Conservation (phyloP, 1,140 invertebrate genomes). For the Goniozus legneri region DNA sequence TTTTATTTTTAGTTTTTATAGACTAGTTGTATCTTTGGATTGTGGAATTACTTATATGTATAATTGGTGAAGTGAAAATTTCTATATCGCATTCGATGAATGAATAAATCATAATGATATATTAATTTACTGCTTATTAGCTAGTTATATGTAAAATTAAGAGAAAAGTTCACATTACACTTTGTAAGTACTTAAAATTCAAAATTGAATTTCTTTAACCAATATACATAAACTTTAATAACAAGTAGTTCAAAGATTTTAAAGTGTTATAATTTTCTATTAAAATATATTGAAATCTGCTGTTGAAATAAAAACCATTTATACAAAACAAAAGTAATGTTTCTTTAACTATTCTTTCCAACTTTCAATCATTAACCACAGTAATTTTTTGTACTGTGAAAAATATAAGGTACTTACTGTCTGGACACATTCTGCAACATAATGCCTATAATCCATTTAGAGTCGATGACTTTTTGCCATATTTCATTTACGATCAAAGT, state of each 20-base stretch:
- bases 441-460: conserved; percentile 43
- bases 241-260: not conserved
- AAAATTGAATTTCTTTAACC: too few relatives aligned
- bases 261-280: conserved; percentile 4
- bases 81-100: too few relatives aligned
- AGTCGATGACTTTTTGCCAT: conserved; percentile 36
- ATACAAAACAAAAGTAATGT: not conserved
- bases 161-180: too few relatives aligned
- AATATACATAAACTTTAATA: too few relatives aligned
- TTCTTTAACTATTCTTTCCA: not conserved
- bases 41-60: too few relatives aligned
- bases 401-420: conserved; percentile 32
- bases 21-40: too few relatives aligned
- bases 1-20: too few relatives aligned
- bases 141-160: too few relatives aligned
- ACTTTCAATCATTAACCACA: not conserved
- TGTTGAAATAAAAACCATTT: conserved; percentile 13
- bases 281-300: conserved; percentile 5
- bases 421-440: conserved; percentile 27
- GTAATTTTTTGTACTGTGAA: not conserved
- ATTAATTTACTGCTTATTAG: too few relatives aligned
- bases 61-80: too few relatives aligned
- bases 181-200: too few relatives aligned
- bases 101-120: too few relatives aligned
- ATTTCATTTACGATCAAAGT: conserved; percentile 16